These are phyloP conservation scores for Gastrophryne carolinensis DNA, from an alignment of 2,797 vertebrate genomes.

Conservation along the genomic window DNA sequence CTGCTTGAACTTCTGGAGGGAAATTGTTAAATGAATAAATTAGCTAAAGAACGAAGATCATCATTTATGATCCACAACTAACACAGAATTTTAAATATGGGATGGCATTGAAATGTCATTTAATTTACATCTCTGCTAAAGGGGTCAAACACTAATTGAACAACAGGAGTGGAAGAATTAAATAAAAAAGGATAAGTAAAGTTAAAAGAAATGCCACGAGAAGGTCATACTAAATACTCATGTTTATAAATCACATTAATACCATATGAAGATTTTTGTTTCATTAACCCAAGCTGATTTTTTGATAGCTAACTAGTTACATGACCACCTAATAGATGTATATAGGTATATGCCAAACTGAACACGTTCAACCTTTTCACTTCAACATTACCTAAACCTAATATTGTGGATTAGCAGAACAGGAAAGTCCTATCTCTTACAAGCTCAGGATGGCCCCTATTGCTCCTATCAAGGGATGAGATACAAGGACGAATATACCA, in stretches of 20 bases:
- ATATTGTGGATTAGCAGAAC: too few relatives aligned
- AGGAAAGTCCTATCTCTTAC: too few relatives aligned
- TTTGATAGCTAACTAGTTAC: too few relatives aligned
- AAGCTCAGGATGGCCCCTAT: too few relatives aligned
- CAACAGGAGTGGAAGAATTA: conserved; percentile 97
- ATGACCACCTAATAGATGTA: too few relatives aligned
- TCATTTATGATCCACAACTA: conserved; percentile 99
- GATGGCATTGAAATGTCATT: conserved; percentile 99
- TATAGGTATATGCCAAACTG: neutral
- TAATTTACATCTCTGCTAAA: conserved; percentile 99
- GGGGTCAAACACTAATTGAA: conserved; percentile 99
- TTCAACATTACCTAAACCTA: too few relatives aligned
- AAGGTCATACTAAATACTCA: conserved; percentile 97
- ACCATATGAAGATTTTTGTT: conserved; percentile 43
- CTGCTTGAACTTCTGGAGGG: conserved; percentile 99
- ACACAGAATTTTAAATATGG: conserved; percentile 99
- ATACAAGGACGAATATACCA: too few relatives aligned
- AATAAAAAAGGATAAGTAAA: conserved; percentile 93
- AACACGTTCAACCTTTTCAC: neutral
- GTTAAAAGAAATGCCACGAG: conserved; percentile 81
- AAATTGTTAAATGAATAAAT: conserved; percentile 99
- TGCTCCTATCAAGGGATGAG: too few relatives aligned
- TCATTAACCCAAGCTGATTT: too few relatives aligned
- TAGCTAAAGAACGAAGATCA: conserved; percentile 99
- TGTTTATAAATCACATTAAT: conserved; percentile 72